Evolutionary conservation across 2,888 invertebrate species (phyloP), one percentile per base, ranked within the genome.

Genomic region (Agrochola circellaris): DNA sequence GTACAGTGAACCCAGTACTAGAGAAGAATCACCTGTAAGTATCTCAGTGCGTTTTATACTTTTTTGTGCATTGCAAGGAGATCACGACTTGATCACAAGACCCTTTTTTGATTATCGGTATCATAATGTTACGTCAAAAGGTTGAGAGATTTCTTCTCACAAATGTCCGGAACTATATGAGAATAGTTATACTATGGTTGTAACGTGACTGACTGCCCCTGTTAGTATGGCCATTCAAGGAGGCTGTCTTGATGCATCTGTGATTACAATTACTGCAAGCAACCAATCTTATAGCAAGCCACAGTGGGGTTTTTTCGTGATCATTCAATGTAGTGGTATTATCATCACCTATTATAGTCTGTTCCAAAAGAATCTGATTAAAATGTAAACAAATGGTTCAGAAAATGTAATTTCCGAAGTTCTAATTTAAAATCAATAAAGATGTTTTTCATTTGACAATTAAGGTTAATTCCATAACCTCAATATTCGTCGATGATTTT

Each of bases 21-120:
- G 91, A 82, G 96, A 96, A 64, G 96, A 96, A 51, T 94, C 94
- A 34, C 93, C 96, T 69, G 96, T 96, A 76, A 92, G 93, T 89
- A 65, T 2, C 23, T 56, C 56, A 7, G 30, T 42, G 42, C 42
- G 54, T 54, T 73, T 72, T 45, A 42, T 73, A 73, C 9, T 30
- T 30, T 56, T n/a, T 56, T n/a, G 0, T 72, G 8, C 48, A 34
- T 66, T 34, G n/a, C 45, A 48, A 42, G 45, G 2, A 30, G 9
- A 61, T 26, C 3, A 23, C 15, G 9, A 48, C 8, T 48, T 48
- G 13, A 26, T 1, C 26, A 42, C 26, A 42, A 45, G 42, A 42
- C 4, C 4, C 23, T 5, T 48, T 30, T 23, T 3, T 15, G 48
- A 8, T 0, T 15, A 15, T 30, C 20, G 30, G 34, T 23, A 62